These are phyloP conservation scores for Lumbricus terrestris DNA, from an alignment of 2,888 invertebrate genomes.

Conservation along the genomic window DNA sequence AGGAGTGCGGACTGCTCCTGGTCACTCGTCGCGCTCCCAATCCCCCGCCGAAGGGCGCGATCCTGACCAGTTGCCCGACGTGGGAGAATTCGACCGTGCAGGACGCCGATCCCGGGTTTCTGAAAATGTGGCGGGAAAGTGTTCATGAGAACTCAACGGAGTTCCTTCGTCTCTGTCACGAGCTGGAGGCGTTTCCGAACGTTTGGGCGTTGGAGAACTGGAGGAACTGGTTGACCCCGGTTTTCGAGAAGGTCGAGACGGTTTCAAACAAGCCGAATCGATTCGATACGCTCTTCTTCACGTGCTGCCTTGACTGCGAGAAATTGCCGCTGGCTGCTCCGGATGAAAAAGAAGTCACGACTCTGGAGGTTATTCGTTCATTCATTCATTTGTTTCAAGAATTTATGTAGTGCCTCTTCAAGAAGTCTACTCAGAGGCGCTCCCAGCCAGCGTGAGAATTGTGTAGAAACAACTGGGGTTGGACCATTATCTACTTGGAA, in stretches of 20 bases:
- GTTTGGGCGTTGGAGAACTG: constrained; percentile 77
- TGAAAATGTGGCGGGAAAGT: constrained; percentile 35
- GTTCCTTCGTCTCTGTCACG: constrained; percentile 71
- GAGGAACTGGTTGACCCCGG: constrained; percentile 80
- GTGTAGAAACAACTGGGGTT: too few relatives aligned
- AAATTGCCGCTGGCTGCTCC: neutral
- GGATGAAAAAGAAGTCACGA: constrained; percentile 25
- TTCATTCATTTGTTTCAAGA: too few relatives aligned
- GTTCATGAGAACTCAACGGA: constrained; percentile 68
- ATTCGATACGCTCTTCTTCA: constrained; percentile 40
- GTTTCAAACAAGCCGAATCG: constrained; percentile 23
- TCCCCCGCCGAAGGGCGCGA: neutral
- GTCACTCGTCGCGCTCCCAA: neutral
- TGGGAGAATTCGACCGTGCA: neutral
- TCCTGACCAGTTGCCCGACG: neutral
- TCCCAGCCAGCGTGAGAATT: too few relatives aligned
- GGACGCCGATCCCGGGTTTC: neutral
- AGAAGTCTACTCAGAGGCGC: too few relatives aligned
- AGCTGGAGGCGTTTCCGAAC: constrained; percentile 74
- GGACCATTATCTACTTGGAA: too few relatives aligned
- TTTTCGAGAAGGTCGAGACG: neutral
- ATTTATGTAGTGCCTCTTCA: too few relatives aligned
- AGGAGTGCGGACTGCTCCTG: constrained; percentile 74
- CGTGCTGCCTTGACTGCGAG: constrained; percentile 36
- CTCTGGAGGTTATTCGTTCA: neutral